Percentiles rank a stretch among this genome's conserved stretches.
These are phyloP conservation scores for Phylloscopus whistleri DNA, from an alignment of 2,113 vertebrate genomes.

Conservation along the genomic window DNA sequence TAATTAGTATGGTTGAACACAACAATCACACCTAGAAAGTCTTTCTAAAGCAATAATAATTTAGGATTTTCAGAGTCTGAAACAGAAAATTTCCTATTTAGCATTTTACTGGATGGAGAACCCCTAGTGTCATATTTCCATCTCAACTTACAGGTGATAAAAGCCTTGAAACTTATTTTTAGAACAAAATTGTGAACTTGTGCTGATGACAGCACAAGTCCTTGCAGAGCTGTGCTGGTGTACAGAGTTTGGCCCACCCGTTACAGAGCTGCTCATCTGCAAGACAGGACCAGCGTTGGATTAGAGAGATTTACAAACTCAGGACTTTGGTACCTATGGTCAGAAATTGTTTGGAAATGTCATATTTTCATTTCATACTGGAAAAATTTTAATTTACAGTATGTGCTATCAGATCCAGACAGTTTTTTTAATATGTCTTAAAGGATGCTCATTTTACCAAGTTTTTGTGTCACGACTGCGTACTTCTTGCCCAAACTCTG, in stretches of 20 bases:
- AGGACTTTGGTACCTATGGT: not conserved
- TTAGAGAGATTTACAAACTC: not conserved
- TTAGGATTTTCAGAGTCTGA: not conserved
- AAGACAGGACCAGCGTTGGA: rapidly evolving
- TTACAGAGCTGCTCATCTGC: rapidly evolving
- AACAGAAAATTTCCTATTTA: not conserved
- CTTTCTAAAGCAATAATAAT: not conserved
- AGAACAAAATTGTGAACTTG: not conserved
- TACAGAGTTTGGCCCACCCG: not conserved
- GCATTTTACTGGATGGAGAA: not conserved
- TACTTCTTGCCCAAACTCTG: not conserved
- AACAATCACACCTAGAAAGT: not conserved
- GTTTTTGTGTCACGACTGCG: not conserved
- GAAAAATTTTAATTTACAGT: not conserved
- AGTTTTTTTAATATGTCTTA: not conserved
- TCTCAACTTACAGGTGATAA: not conserved
- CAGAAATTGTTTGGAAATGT: not conserved
- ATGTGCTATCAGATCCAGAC: not conserved
- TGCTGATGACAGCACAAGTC: not conserved
- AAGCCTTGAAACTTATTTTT: not conserved
- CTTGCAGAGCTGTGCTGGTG: not conserved
- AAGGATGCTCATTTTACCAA: not conserved
- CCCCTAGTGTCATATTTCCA: not conserved
- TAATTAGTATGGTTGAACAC: not conserved
- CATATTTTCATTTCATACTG: not conserved